Evolutionary conservation across 2,113 vertebrate genomes (phyloP).

Genomic region (Cebus imitator): DNA sequence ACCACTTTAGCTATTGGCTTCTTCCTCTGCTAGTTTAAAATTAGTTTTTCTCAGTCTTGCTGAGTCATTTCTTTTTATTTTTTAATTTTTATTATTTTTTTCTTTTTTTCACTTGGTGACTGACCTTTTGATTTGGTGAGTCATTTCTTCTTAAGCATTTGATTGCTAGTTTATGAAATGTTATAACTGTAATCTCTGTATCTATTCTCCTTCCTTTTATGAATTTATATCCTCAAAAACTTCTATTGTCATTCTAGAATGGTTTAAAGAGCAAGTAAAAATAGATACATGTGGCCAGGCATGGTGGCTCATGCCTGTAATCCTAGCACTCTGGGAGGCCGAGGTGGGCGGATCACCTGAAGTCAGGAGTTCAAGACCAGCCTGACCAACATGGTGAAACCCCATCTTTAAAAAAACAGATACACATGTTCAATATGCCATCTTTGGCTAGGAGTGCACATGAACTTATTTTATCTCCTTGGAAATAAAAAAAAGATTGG

Average conservation of each 20-base stretch:
- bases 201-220: not conserved
- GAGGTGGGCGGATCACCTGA: too few relatives aligned
- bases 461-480: conserved; percentile 4
- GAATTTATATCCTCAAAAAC: not conserved
- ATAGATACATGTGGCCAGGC: not conserved
- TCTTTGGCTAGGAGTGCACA: not conserved
- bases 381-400: too few relatives aligned
- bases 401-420: not conserved
- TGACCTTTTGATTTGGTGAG: not conserved
- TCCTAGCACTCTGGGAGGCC: too few relatives aligned
- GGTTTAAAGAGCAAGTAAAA: not conserved
- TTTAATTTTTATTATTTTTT: too few relatives aligned
- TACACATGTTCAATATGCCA: not conserved
- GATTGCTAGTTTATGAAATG: conserved; percentile 11
- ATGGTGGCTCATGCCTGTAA: too few relatives aligned
- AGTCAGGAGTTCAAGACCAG: too few relatives aligned
- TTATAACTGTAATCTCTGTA: not conserved
- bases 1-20: not conserved
- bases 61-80: not conserved
- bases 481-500: conserved; percentile 6
- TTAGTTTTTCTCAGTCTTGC: not conserved
- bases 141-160: conserved; percentile 21
- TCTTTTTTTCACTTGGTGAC: too few relatives aligned
- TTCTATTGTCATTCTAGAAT: not conserved
- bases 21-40: not conserved